Base-by-base conservation (phyloP, 2,113 vertebrate species). In the Nothobranchius furzeri region DNA sequence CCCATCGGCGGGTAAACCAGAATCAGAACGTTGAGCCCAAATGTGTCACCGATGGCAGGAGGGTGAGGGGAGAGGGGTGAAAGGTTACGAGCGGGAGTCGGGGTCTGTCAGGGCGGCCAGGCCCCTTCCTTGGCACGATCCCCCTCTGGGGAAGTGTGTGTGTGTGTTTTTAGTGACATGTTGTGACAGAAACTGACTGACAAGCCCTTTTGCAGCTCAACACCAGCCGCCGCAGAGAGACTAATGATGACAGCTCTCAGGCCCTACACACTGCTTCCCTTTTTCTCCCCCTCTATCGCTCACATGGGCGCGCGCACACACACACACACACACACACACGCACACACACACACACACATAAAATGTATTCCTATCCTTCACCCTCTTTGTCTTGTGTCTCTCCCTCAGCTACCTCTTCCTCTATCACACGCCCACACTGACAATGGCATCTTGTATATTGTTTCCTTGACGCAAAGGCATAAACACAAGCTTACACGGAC, bases 401-500 rank as follows among this genome's bases (percentile, higher is more conserved):
- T 87, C 85, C 80, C 83, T 87, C 56, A 68, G 74, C 86, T 87
- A 86, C 85, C 83, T 88, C 81, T 89, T 84, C 75, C 70, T 85
- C 80, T 63, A 75, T 79, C 79, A 82, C 85, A 88, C 85, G 80
- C 89, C 83, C 89, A 90, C 89, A 71, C 89, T 88, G 80, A 91
- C 88, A 91, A 91, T 89, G 81, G 85, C 83, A 86, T 87, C 74
- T 80, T 90, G 86, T 90, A 78, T 87, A 81, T 84, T 80, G 77
- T 81, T 80, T 85, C 76, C 40, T 70, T 73, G 75, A 83, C 85
- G 87, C 86, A 89, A 85, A 85, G 84, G 78, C 79, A 24, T 82
- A 77, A 82, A 85, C 81, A 78, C 83, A 70, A 75, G 78, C 79
- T 79, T 73, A 54, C 68, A 68, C 70, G 58, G 62, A 75, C 20